Percentiles rank a stretch among this genome's conserved stretches.
Evolutionary conservation across 2,797 vertebrate genomes (phyloP).

Genomic region (Mycteria americana): DNA sequence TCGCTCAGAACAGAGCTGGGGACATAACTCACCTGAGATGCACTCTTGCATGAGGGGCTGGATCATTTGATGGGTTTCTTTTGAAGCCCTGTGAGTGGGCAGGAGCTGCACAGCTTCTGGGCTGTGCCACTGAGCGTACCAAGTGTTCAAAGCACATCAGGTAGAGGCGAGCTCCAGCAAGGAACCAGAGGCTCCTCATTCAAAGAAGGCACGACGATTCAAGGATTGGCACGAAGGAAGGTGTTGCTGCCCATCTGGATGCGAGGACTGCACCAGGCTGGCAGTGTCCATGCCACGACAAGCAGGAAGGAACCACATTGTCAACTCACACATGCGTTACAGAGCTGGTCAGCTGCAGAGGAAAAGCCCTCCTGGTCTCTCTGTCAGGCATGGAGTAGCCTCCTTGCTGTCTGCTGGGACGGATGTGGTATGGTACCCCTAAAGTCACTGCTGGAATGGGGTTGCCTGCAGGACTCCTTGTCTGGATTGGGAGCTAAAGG

Average conservation of each 20-base stretch:
- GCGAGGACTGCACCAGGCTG: background rate
- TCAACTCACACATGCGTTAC: fast-evolving
- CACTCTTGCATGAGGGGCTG: background rate
- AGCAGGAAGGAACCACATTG: fast-evolving
- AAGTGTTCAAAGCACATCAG: background rate
- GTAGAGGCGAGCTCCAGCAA: background rate
- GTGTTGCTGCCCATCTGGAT: fast-evolving
- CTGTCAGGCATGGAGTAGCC: background rate
- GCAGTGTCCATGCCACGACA: fast-evolving
- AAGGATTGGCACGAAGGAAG: background rate
- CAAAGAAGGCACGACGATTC: background rate
- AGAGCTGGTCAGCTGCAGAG: background rate
- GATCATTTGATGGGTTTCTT: background rate
- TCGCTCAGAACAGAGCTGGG: background rate
- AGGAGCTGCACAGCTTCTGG: background rate
- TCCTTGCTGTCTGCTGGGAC: fast-evolving
- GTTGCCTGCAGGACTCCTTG: background rate
- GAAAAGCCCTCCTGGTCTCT: background rate
- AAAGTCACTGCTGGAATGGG: background rate
- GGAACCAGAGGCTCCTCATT: background rate
- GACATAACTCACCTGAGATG: fast-evolving
- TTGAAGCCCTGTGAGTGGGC: background rate
- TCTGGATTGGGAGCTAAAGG: background rate
- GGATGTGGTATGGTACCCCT: background rate
- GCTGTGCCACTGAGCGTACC: background rate